phyloP scores from a whole-genome alignment of 2,888 invertebrate genomes.

The Didymodactylos carnosus region DNA sequence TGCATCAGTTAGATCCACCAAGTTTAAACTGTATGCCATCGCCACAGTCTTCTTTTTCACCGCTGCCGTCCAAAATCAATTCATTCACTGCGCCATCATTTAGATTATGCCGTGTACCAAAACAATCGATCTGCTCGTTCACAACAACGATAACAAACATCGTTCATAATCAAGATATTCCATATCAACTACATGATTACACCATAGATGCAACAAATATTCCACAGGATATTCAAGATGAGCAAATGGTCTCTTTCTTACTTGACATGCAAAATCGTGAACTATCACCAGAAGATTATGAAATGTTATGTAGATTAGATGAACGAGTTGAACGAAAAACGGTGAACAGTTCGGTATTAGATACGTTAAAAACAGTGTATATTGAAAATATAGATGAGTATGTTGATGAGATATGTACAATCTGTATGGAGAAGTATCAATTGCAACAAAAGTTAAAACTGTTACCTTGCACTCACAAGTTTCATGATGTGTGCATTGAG shows the following conservation, averaged over 20 bases:
- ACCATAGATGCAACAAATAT: background rate
- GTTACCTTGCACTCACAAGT: slow-evolving; percentile 27
- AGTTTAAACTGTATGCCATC: no score
- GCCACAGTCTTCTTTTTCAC: background rate
- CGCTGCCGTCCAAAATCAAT: background rate
- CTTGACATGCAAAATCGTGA: background rate
- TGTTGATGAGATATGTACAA: slow-evolving; percentile 21
- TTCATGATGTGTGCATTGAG: slow-evolving; percentile 27
- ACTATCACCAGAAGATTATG: slow-evolving; percentile 28
- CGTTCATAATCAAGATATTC: background rate
- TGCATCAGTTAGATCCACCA: background rate
- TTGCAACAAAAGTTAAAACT: slow-evolving; percentile 23
- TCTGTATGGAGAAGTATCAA: slow-evolving; percentile 26
- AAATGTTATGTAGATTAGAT: slow-evolving; percentile 24
- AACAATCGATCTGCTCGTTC: background rate
- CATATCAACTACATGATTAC: background rate
- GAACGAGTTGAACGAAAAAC: slow-evolving; percentile 27
- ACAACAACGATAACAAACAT: background rate
- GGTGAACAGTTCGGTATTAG: slow-evolving; percentile 18
- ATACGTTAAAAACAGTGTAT: slow-evolving; percentile 20
- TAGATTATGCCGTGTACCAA: no score
- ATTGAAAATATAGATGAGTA: slow-evolving; percentile 12
- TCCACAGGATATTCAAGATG: background rate
- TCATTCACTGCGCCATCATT: background rate
- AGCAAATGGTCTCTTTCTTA: background rate